These are phyloP conservation scores for Liolophura sinensis DNA, from an alignment of 1,140 invertebrate species.

Conservation along the genomic window DNA sequence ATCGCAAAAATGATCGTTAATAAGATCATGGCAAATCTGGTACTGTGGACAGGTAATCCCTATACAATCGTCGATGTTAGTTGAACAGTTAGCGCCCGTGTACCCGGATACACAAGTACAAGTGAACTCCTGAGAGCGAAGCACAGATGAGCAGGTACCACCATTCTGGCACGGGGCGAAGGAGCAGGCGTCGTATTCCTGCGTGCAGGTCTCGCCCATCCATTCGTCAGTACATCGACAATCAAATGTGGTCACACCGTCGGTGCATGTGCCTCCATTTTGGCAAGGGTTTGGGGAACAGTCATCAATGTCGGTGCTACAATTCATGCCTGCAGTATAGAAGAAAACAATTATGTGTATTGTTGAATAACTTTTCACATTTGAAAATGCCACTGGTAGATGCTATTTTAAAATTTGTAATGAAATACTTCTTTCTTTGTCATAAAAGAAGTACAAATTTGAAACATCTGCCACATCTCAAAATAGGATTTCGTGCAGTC, in stretches of 20 bases:
- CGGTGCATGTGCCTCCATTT: constrained; percentile 55
- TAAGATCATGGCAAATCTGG: constrained; percentile 17
- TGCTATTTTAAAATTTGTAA: too few species aligned
- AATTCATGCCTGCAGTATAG: constrained; percentile 24
- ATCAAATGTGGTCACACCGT: constrained; percentile 77
- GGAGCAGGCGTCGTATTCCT: constrained; percentile 29
- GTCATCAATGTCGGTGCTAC: constrained; percentile 28
- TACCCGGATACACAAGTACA: constrained; percentile 25
- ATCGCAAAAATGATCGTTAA: constrained; percentile 29
- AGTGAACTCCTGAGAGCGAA: background rate
- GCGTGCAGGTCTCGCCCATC: constrained; percentile 37
- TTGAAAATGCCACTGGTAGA: too few species aligned
- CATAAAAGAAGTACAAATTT: too few species aligned
- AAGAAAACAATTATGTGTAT: background rate
- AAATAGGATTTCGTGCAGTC: too few species aligned
- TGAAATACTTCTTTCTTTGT: too few species aligned
- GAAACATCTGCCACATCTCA: too few species aligned
- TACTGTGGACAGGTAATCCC: constrained; percentile 26
- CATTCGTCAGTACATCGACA: constrained; percentile 35
- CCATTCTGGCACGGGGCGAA: constrained; percentile 28
- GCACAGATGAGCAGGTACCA: constrained; percentile 12
- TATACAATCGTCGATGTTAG: constrained; percentile 25
- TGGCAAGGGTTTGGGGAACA: constrained; percentile 58
- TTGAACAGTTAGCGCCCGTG: constrained; percentile 30
- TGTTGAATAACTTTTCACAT: too few species aligned